Conservation (phyloP, 2,888 invertebrate genomes). For the Xanthorhoe designata region DNA sequence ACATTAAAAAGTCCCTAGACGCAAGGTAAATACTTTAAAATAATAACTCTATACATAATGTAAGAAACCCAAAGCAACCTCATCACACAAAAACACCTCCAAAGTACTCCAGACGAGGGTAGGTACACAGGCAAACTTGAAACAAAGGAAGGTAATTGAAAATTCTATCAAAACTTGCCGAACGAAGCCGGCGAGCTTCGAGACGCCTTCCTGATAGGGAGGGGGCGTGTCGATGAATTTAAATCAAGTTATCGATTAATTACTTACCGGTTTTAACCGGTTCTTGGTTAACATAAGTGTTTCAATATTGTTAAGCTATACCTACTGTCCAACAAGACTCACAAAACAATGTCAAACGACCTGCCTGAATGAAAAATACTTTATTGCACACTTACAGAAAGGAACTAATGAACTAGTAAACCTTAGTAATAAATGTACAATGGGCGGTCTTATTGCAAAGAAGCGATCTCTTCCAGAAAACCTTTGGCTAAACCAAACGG, state of each 20-base stretch:
- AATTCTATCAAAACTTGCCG: slow-evolving; percentile 84
- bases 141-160: slow-evolving; percentile 85
- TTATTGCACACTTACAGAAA: too few species aligned
- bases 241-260: slow-evolving; percentile 25
- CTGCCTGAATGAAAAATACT: too few species aligned
- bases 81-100: slow-evolving; percentile 24
- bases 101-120: slow-evolving; percentile 26
- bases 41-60: not conserved
- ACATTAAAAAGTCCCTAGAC: too few species aligned
- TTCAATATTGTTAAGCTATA: too few species aligned
- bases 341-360: too few species aligned
- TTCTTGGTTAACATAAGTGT: not conserved
- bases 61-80: slow-evolving; percentile 7
- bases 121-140: slow-evolving; percentile 61
- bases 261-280: not conserved
- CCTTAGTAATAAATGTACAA: too few species aligned
- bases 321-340: too few species aligned
- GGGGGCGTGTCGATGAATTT: slow-evolving; percentile 36
- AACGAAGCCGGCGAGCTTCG: slow-evolving; percentile 64
- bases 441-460: too few species aligned
- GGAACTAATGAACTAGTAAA: too few species aligned
- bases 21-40: not conserved
- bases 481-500: too few species aligned
- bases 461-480: too few species aligned
- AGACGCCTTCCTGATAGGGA: slow-evolving; percentile 50